Percentiles rank a stretch among this genome's conserved stretches.
phyloP scores from a whole-genome alignment of 2,113 vertebrate genomes.

The western clawed frog (Xenopus tropicalis) region UCB_Xtro_10.0 CM004444.2:52930501-52931000 shows the following conservation, averaged over 20 bases:
- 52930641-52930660: not conserved
- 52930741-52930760: no score
- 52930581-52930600: not conserved
- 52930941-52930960: constrained; percentile 33
- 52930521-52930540: not conserved
- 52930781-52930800: no score
- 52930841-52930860: no score
- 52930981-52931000: constrained; percentile 38
- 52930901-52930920: constrained; percentile 7
- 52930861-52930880: no score
- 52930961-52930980: constrained; percentile 23
- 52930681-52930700: not conserved
- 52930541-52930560: not conserved
- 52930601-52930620: not conserved
- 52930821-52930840: no score
- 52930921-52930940: not conserved
- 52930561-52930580: not conserved
- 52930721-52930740: not conserved
- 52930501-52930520: not conserved
- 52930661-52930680: not conserved
- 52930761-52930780: no score
- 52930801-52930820: no score
- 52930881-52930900: no score
- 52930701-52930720: not conserved
- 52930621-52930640: not conserved